Evolutionary conservation across 2,797 vertebrate species (phyloP).

Genomic region (Sebastes variabilis): DNA sequence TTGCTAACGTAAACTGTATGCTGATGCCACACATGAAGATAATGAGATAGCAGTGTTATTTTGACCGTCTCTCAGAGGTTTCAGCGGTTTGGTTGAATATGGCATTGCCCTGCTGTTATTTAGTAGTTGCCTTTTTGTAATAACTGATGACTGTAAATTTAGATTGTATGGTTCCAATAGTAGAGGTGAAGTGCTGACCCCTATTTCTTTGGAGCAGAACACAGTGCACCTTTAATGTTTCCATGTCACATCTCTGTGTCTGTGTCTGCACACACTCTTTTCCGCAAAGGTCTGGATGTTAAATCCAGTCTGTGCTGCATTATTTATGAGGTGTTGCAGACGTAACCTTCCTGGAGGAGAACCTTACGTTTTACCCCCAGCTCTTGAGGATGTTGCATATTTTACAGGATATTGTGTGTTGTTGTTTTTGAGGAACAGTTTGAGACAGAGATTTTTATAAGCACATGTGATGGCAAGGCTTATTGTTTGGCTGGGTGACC

Average conservation of each 20-base stretch:
- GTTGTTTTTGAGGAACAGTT: constrained; percentile 11
- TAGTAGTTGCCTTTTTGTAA: too few relatives aligned
- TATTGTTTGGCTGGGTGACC: constrained; percentile 36
- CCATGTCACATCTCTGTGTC: background rate
- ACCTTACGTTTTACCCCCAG: constrained; percentile 27
- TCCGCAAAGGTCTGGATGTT: constrained; percentile 47
- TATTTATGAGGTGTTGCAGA: constrained; percentile 59
- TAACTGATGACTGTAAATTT: too few relatives aligned
- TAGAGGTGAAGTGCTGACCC: too few relatives aligned
- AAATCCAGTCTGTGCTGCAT: constrained; percentile 53
- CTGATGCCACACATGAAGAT: too few relatives aligned
- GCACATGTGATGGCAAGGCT: background rate
- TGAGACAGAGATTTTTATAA: constrained; percentile 2
- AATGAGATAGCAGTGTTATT: too few relatives aligned
- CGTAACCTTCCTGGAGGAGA: constrained; percentile 45
- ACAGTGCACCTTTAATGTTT: background rate
- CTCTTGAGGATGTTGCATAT: constrained; percentile 23
- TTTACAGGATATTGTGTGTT: constrained; percentile 17
- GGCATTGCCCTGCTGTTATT: too few relatives aligned
- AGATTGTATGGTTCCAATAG: too few relatives aligned
- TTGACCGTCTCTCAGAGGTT: too few relatives aligned
- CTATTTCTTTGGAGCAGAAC: too few relatives aligned
- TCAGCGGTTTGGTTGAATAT: too few relatives aligned
- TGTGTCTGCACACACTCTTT: background rate
- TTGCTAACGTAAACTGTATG: too few relatives aligned